These are phyloP conservation scores for Mus caroli DNA, from an alignment of 2,797 vertebrate genomes.

Conservation along the genomic window DNA sequence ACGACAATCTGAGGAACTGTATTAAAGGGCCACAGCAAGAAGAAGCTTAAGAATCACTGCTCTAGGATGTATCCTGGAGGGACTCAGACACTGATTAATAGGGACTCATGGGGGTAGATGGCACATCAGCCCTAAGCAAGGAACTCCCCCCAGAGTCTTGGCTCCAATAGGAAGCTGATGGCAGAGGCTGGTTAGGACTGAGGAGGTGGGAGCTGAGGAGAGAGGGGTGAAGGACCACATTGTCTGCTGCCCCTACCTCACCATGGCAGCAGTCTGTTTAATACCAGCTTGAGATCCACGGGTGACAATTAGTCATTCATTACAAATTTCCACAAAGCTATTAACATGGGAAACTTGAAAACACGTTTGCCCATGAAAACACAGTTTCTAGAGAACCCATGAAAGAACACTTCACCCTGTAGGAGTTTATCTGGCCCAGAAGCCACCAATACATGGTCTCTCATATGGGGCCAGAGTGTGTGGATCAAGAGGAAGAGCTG, in stretches of 20 bases:
- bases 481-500: fast-evolving
- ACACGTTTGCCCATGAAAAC: background rate
- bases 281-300: background rate
- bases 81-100: background rate
- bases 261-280: background rate
- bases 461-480: no score
- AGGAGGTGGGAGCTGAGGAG: fast-evolving
- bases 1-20: background rate
- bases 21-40: background rate
- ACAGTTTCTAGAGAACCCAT: background rate
- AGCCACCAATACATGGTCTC: background rate
- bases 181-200: no score
- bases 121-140: background rate
- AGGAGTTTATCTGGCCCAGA: background rate
- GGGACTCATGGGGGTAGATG: fast-evolving
- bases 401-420: background rate
- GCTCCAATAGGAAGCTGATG: background rate
- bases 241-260: background rate
- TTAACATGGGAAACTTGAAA: slow-evolving; percentile 25
- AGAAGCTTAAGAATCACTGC: background rate
- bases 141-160: background rate
- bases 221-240: background rate
- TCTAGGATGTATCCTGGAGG: background rate
- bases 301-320: background rate
- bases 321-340: background rate